Base-by-base conservation (phyloP, 2,113 vertebrate species). In the Tenebrosternarchus preto region DNA sequence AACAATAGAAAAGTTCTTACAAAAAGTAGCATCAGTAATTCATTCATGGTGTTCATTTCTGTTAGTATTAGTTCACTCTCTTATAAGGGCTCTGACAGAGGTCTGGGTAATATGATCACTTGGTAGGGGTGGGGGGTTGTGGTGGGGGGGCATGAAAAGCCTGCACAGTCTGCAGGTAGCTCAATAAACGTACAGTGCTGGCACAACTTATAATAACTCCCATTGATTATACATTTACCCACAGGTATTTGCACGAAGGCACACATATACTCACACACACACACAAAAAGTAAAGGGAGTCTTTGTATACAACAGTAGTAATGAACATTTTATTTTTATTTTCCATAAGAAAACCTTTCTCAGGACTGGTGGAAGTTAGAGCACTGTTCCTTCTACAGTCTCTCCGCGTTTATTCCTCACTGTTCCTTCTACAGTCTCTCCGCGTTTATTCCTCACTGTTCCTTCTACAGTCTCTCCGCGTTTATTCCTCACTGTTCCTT, bases 221-320 rank as follows among this genome's bases (percentile, higher is more conserved):
- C 76, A 85, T 85, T 83, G 85, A 84, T 81, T 76, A 83, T 72
- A 78, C 83, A 79, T 77, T 50, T 73, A 66, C 17, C 73, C 77
- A 80, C 73, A 84, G 69, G 75, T 60, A 73, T 81, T 81, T 72
- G 63, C 25, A 20, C 20, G 11, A 20, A 74, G 19, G 15, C 59
- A 70, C 56, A 53, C 57, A 76, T n/a, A 19, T 19, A 63, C 53
- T 39, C 56, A 79, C 57, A 53, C 43, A 20, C 20, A 36, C 22
- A 20, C 25, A 43, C 31, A 3, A 22, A 1, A 53, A 50, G 59
- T 73, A 72, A 72, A 73, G 39, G 74, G n/a, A 19, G 29, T 77
- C 80, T 82, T 85, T 82, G 80, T 85, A 78, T 19, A 24, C 39
- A n/a, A 80, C 78, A 70, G 66, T 50, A 76, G 68, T 29, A 56